Percentiles rank a stretch among this genome's conserved stretches.
Conservation (phyloP, 35 echinoderm and acorn worm species). For the Patiria miniata region DNA sequence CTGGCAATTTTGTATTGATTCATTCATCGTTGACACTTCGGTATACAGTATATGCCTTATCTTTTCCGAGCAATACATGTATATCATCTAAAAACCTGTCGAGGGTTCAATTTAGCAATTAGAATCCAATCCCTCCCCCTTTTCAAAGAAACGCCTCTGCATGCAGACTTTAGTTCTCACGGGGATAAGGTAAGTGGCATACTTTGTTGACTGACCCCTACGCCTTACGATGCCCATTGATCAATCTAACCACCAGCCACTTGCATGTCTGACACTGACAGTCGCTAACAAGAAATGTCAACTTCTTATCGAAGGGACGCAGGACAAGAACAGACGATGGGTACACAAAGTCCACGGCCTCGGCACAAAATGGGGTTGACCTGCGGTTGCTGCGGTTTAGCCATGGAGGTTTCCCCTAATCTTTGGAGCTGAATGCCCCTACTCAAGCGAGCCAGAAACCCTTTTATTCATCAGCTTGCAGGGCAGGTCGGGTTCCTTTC, state of each 20-base stretch:
- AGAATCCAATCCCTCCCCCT: too few species aligned
- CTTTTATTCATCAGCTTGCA: neutral
- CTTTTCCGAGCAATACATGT: too few species aligned
- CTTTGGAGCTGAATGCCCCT: slow-evolving; percentile 3
- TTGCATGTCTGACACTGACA: neutral
- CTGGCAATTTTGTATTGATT: too few species aligned
- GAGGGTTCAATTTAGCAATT: too few species aligned
- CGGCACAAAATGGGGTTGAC: neutral
- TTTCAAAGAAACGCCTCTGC: neutral
- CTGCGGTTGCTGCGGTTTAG: slow-evolving; percentile 9
- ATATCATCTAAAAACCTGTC: too few species aligned
- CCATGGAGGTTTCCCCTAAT: slow-evolving; percentile 9
- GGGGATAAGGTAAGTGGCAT: neutral
- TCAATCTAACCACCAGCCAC: neutral
- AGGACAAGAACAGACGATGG: neutral
- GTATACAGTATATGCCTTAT: too few species aligned
- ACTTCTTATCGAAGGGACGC: neutral
- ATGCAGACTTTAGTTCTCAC: neutral
- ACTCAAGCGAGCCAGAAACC: neutral
- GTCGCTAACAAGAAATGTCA: neutral
- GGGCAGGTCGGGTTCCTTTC: neutral
- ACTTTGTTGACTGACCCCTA: neutral
- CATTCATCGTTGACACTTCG: too few species aligned
- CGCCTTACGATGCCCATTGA: neutral
- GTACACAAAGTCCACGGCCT: neutral